Percentiles rank a stretch among this genome's conserved stretches.
Conservation (phyloP, 1,140 invertebrate species). For the Alviniconcha marisindica region DNA sequence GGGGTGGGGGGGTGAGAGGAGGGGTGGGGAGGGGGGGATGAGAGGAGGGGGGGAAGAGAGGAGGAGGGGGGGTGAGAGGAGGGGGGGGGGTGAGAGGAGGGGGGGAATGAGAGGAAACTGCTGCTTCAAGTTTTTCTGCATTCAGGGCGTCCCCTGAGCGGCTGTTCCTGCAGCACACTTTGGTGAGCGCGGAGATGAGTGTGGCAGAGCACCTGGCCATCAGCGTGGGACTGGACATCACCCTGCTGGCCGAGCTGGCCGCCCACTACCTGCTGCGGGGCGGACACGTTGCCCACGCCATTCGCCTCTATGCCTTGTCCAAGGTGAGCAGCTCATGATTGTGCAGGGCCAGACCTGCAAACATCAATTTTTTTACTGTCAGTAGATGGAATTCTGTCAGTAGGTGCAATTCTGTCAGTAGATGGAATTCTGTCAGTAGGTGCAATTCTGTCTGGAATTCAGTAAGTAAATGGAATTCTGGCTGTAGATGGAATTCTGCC, state of each 20-base stretch:
- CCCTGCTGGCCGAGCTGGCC: constrained; percentile 84
- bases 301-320: constrained; percentile 85
- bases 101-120: not conserved
- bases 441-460: no score
- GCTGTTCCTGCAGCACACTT: constrained; percentile 82
- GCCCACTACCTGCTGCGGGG: constrained; percentile 83
- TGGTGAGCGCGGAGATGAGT: constrained; percentile 76
- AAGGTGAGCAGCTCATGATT: constrained; percentile 77
- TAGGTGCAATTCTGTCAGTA: no score
- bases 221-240: constrained; percentile 80
- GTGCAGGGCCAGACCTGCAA: not conserved
- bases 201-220: constrained; percentile 71
- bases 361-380: no score
- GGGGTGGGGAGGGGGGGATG: no score
- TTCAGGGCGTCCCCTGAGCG: constrained; percentile 81
- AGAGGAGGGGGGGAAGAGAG: no score
- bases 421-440: no score
- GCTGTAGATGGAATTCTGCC: no score
- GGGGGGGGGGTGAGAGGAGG: no score
- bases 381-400: no score
- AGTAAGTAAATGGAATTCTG: no score
- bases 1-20: no score
- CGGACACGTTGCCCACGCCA: constrained; percentile 82
- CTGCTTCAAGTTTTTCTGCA: constrained; percentile 20
- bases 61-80: no score